Conservation (phyloP, 2,797 vertebrate species). For the Acipenser oxyrinchus region DNA sequence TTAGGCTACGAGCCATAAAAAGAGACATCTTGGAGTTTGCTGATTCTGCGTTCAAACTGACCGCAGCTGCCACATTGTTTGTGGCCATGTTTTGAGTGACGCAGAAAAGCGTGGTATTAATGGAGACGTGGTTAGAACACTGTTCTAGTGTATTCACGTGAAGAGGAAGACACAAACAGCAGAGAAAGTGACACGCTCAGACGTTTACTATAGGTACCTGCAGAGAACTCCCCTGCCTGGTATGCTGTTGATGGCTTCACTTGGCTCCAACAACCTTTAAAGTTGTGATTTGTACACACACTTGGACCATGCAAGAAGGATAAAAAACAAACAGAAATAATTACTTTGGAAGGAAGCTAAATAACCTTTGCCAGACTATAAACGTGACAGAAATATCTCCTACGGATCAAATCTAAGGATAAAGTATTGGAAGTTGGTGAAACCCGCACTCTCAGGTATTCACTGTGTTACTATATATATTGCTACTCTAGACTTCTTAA, state of each 20-base stretch:
- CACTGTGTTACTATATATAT: background rate
- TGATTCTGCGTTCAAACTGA: conserved; percentile 11
- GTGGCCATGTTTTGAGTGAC: background rate
- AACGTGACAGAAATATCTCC: too few relatives aligned
- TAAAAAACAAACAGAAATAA: too few relatives aligned
- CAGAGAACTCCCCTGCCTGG: background rate
- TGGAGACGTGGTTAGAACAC: background rate
- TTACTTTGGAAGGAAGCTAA: too few relatives aligned
- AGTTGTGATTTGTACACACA: too few relatives aligned
- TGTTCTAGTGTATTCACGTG: conserved; percentile 36
- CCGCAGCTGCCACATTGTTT: conserved; percentile 10
- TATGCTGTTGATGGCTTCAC: too few relatives aligned
- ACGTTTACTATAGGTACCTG: background rate
- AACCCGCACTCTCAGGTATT: background rate
- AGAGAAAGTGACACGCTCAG: too few relatives aligned
- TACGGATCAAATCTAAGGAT: background rate
- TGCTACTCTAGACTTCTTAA: too few relatives aligned
- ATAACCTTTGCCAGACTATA: too few relatives aligned
- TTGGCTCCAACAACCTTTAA: too few relatives aligned
- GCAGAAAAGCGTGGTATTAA: background rate
- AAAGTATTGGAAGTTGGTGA: background rate
- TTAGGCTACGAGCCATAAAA: conserved; percentile 8
- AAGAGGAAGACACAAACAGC: conserved; percentile 28
- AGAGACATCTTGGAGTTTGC: background rate
- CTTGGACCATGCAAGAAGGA: too few relatives aligned